Percentiles rank a stretch among this genome's conserved stretches.
phyloP scores from a whole-genome alignment of 2,113 vertebrate genomes.

The Zootoca vivipara region DNA sequence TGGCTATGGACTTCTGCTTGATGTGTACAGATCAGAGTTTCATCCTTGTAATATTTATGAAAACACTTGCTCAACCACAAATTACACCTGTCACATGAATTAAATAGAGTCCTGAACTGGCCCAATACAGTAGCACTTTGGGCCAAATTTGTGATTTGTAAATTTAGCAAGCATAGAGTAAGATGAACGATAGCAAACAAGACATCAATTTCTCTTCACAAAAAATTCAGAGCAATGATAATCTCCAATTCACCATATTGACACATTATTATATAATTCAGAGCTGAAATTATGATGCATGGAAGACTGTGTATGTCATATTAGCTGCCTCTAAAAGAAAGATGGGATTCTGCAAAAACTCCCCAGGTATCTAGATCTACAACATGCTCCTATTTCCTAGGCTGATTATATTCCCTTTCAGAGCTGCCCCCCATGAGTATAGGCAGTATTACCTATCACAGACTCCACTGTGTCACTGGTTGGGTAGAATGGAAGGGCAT shows the following conservation, averaged over 20 bases:
- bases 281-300: background rate
- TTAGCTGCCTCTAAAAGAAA: conserved; percentile 14
- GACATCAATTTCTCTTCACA: background rate
- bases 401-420: conserved; percentile 32
- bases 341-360: conserved; percentile 38
- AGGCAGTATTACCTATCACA: conserved; percentile 88
- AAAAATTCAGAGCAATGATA: background rate
- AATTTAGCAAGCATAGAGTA: conserved; percentile 5
- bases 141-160: background rate
- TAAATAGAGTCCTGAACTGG: background rate
- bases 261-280: background rate
- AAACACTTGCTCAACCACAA: background rate
- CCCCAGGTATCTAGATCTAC: background rate
- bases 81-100: background rate
- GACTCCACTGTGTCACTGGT: conserved; percentile 98
- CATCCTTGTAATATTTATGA: background rate
- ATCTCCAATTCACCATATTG: background rate
- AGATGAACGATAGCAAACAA: background rate
- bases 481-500: conserved; percentile 97
- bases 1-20: background rate
- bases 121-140: background rate
- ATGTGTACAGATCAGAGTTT: background rate
- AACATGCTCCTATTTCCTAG: background rate
- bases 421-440: conserved; percentile 18
- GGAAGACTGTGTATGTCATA: background rate